phyloP scores from a whole-genome alignment of 2,113 vertebrate species.

The Neogobius melanostomus region DNA sequence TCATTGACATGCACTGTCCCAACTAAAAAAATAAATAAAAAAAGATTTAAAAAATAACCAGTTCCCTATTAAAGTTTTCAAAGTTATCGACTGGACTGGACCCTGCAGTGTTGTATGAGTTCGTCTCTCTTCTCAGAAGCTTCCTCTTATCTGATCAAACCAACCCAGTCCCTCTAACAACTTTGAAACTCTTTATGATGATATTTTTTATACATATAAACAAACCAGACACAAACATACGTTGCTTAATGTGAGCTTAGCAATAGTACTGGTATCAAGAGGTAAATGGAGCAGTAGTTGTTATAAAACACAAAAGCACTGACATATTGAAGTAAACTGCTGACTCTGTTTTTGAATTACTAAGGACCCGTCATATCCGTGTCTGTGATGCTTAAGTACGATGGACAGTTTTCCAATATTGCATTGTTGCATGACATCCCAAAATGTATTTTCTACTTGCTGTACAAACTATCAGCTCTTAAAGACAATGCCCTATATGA shows the following conservation, averaged over 20 bases:
- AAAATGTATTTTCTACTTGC: neutral
- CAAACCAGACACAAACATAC: neutral
- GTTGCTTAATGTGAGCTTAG: neutral
- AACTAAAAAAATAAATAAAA: too few species aligned
- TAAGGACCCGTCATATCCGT: conserved; percentile 4
- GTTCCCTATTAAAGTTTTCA: too few species aligned
- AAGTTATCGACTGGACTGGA: too few species aligned
- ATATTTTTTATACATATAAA: too few species aligned
- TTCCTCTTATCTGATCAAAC: too few species aligned
- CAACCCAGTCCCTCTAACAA: too few species aligned
- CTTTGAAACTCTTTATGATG: too few species aligned
- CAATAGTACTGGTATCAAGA: neutral
- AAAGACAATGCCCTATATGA: neutral
- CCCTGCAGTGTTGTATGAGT: too few species aligned
- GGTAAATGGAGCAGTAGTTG: neutral
- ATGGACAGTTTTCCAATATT: conserved; percentile 17
- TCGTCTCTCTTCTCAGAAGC: too few species aligned
- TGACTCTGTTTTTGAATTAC: neutral
- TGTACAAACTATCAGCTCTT: neutral
- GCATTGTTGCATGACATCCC: neutral
- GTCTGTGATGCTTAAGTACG: conserved; percentile 31
- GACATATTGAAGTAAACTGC: neutral
- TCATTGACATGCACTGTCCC: too few species aligned
- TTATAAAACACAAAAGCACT: neutral
- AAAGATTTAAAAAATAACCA: too few species aligned